A percentile compares a stretch with the other conserved stretches of the same genome.
Evolutionary conservation across 2,888 invertebrate genomes (phyloP).

Genomic region (Galeruca laticollis): DNA sequence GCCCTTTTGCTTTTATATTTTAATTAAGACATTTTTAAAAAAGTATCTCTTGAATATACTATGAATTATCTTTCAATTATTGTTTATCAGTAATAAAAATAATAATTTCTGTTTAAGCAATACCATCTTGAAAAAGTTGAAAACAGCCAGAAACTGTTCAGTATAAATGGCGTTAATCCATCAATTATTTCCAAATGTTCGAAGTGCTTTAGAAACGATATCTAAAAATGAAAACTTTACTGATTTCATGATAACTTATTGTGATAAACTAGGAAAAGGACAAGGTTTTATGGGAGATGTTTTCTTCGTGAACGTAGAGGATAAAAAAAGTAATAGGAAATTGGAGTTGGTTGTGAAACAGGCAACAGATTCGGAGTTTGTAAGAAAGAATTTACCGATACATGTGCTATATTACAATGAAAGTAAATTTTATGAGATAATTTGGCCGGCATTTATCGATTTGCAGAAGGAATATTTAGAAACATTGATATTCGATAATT

Average conservation of each 20-base stretch:
- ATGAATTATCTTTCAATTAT: too few relatives aligned
- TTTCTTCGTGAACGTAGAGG: conserved; percentile 25
- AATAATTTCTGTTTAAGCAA: background rate
- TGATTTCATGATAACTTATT: background rate
- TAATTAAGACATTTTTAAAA: too few relatives aligned
- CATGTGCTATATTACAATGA: conserved; percentile 33
- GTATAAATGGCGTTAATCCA: background rate
- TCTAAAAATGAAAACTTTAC: conserved; percentile 9
- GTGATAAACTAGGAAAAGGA: conserved; percentile 16
- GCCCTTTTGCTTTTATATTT: too few relatives aligned
- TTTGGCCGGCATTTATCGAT: conserved; percentile 23
- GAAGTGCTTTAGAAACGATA: conserved; percentile 5
- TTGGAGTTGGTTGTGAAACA: conserved; percentile 31
- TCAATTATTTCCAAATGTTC: background rate
- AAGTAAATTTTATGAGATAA: conserved; percentile 29
- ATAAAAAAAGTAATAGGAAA: conserved; percentile 21
- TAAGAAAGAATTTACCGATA: conserved; percentile 30
- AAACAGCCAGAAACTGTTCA: background rate
- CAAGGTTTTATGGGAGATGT: conserved; percentile 39
- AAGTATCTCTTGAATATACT: too few relatives aligned
- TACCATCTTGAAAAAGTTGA: background rate
- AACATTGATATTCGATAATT: conserved; percentile 12
- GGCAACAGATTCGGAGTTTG: conserved; percentile 20
- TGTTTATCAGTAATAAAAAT: too few relatives aligned
- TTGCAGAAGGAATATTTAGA: conserved; percentile 11